These are phyloP conservation scores for Probaryconus sp. DNA, from an alignment of 1,140 invertebrate species.

Conservation along the genomic window DNA sequence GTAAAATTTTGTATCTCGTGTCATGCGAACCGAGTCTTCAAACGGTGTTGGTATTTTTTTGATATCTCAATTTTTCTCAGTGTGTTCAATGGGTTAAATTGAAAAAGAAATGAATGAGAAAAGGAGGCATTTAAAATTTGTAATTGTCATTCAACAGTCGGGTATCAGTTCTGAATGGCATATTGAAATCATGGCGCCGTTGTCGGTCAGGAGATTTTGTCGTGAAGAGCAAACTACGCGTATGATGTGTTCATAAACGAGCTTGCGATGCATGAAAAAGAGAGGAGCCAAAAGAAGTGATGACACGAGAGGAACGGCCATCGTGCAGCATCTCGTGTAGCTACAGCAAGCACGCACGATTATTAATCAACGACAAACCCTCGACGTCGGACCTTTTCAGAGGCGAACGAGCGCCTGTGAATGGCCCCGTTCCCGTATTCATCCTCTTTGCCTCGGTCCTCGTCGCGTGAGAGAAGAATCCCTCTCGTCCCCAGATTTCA, in stretches of 20 bases:
- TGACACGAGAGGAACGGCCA: too few relatives aligned
- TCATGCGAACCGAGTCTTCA: too few relatives aligned
- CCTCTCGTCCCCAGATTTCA: slow-evolving; percentile 7
- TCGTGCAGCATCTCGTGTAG: too few relatives aligned
- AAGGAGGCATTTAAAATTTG: too few relatives aligned
- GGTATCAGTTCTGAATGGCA: too few relatives aligned
- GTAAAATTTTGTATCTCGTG: too few relatives aligned
- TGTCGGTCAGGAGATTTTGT: slow-evolving; percentile 23
- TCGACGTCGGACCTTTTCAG: slow-evolving; percentile 11
- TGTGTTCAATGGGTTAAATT: too few relatives aligned
- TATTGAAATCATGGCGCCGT: slow-evolving; percentile 33
- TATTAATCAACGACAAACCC: slow-evolving; percentile 29
- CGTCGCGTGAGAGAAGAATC: neutral
- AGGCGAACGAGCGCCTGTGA: slow-evolving; percentile 17
- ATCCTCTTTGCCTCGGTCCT: slow-evolving; percentile 13
- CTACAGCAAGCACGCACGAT: slow-evolving; percentile 10
- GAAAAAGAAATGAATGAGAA: too few relatives aligned
- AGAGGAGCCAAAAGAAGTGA: slow-evolving; percentile 25
- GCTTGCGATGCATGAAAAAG: slow-evolving; percentile 1
- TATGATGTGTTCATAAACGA: slow-evolving; percentile 29
- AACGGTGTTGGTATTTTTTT: too few relatives aligned
- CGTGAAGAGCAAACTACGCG: slow-evolving; percentile 16
- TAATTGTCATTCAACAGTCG: slow-evolving; percentile 20
- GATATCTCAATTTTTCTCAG: too few relatives aligned
- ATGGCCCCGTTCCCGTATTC: slow-evolving; percentile 12